Conservation (phyloP, 2,797 vertebrate species). For the Karalla daura region DNA sequence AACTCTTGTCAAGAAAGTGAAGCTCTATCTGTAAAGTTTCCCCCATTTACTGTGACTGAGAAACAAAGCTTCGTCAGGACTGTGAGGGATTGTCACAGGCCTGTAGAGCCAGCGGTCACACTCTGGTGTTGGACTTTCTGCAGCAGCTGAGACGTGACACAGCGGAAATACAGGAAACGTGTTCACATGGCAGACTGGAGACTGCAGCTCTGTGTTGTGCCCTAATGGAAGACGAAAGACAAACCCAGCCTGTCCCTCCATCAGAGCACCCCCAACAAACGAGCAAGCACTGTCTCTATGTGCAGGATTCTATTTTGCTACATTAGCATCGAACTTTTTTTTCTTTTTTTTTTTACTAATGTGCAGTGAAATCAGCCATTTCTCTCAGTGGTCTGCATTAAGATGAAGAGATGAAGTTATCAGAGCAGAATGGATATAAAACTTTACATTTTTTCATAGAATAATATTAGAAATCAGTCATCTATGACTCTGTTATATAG, state of each 20-base stretch:
- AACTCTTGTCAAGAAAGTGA: too few relatives aligned
- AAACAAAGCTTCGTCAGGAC: conserved; percentile 34
- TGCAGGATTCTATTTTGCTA: conserved; percentile 82
- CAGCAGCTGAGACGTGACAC: background rate
- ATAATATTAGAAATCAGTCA: conserved; percentile 66
- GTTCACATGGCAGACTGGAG: background rate
- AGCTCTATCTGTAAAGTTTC: too few relatives aligned
- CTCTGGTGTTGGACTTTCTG: conserved; percentile 8
- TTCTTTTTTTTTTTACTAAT: conserved; percentile 60
- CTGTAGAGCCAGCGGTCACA: background rate
- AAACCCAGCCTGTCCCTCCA: background rate
- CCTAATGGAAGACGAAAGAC: conserved; percentile 4
- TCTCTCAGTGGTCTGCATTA: conserved; percentile 49
- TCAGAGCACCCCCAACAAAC: conserved; percentile 39
- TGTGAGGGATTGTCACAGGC: conserved; percentile 11
- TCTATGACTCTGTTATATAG: conserved; percentile 66
- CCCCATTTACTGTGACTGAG: too few relatives aligned
- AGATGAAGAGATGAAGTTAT: conserved; percentile 49
- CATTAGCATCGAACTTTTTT: conserved; percentile 80
- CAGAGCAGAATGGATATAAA: conserved; percentile 34
- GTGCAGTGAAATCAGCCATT: conserved; percentile 66
- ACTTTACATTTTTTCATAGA: conserved; percentile 46
- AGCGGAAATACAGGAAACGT: background rate
- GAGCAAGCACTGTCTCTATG: conserved; percentile 44
- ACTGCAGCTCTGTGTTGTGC: conserved; percentile 11